These are phyloP conservation scores for Micromussa lordhowensis DNA, from an alignment of 92 coral and sea anemone genomes.

Conservation along the genomic window DNA sequence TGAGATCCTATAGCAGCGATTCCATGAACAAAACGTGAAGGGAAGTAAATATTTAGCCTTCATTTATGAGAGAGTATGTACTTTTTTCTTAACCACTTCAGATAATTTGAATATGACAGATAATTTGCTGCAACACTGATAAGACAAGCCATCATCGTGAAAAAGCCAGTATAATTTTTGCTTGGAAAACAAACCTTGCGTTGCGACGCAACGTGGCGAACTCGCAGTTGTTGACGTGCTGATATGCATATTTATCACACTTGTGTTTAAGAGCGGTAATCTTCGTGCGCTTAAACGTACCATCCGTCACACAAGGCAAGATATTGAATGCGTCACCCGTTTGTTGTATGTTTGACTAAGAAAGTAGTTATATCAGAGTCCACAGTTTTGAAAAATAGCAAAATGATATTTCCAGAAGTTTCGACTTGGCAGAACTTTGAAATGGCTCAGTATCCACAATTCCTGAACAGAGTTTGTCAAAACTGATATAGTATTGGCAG, in stretches of 20 bases:
- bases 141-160: neutral
- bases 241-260: slow-evolving; percentile 6
- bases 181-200: neutral
- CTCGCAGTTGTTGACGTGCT: neutral
- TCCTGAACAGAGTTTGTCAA: neutral
- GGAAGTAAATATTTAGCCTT: neutral
- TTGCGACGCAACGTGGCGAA: neutral
- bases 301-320: neutral
- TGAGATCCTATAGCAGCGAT: neutral
- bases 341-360: neutral
- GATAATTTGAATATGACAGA: neutral
- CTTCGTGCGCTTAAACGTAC: neutral
- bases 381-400: neutral
- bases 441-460: neutral
- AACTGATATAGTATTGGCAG: neutral
- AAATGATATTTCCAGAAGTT: neutral
- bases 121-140: neutral
- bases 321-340: neutral
- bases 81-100: neutral
- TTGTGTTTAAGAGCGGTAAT: neutral
- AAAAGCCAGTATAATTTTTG: neutral
- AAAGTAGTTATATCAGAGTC: neutral
- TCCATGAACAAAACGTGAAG: neutral
- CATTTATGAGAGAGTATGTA: neutral
- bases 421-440: neutral